phyloP scores from a whole-genome alignment of 1,140 invertebrate genomes.

The fruit fly (Drosophila melanogaster) region Release_6_plus_ISO1_MT NT_033777.3:15501501-15502000 shows the following conservation, averaged over 20 bases:
- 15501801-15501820: background rate
- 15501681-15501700: background rate
- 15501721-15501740: background rate
- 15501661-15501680: background rate
- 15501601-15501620: slow-evolving; percentile 2
- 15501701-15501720: background rate
- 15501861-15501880: slow-evolving; percentile 11
- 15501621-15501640: slow-evolving; percentile 22
- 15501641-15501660: slow-evolving; percentile 63
- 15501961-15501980: slow-evolving; percentile 68
- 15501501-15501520: slow-evolving; percentile 76
- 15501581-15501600: slow-evolving; percentile 57
- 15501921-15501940: slow-evolving; percentile 65
- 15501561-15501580: slow-evolving; percentile 68
- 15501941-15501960: slow-evolving; percentile 76
- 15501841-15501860: background rate
- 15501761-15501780: too few species aligned
- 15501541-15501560: slow-evolving; percentile 19
- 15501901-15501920: slow-evolving; percentile 34
- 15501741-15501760: too few species aligned
- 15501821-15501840: background rate
- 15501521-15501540: slow-evolving; percentile 43
- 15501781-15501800: too few species aligned
- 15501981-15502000: slow-evolving; percentile 82
- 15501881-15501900: slow-evolving; percentile 4